phyloP scores from a whole-genome alignment of 2,797 vertebrate species.

The Melanotaenia pygmaea region DNA sequence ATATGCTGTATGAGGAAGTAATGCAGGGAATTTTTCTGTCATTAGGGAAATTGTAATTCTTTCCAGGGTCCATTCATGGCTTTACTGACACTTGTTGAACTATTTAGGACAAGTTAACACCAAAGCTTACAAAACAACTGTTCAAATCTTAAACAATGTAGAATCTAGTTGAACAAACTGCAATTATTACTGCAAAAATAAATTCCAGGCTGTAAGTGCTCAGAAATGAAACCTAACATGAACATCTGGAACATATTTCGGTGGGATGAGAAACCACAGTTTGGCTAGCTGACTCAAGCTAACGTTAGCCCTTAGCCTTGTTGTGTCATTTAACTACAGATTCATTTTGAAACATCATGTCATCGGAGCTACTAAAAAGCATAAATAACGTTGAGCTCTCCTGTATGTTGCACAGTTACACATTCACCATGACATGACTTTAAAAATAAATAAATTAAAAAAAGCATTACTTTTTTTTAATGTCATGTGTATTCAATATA shows the following conservation, averaged over 20 bases:
- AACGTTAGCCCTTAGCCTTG: neutral
- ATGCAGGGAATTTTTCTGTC: neutral
- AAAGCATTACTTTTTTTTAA: too few species aligned
- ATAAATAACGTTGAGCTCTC: neutral
- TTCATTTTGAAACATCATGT: neutral
- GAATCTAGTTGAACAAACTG: neutral
- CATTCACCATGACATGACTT: neutral
- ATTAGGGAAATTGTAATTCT: neutral
- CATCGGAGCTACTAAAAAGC: neutral
- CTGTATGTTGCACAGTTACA: neutral
- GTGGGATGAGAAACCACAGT: neutral
- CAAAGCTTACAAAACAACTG: neutral
- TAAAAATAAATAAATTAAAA: too few species aligned
- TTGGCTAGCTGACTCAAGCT: constrained; percentile 1
- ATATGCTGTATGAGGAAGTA: neutral
- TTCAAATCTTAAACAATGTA: neutral
- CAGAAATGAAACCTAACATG: constrained; percentile 14
- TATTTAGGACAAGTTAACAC: neutral
- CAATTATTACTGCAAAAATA: neutral
- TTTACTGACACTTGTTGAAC: neutral
- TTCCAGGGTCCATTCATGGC: neutral
- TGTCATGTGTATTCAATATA: neutral
- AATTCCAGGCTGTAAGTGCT: constrained; percentile 1
- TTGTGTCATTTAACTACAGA: neutral
- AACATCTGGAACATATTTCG: constrained; percentile 57